Conservation (phyloP, 1,140 invertebrate genomes). For the Pinna nobilis region DNA sequence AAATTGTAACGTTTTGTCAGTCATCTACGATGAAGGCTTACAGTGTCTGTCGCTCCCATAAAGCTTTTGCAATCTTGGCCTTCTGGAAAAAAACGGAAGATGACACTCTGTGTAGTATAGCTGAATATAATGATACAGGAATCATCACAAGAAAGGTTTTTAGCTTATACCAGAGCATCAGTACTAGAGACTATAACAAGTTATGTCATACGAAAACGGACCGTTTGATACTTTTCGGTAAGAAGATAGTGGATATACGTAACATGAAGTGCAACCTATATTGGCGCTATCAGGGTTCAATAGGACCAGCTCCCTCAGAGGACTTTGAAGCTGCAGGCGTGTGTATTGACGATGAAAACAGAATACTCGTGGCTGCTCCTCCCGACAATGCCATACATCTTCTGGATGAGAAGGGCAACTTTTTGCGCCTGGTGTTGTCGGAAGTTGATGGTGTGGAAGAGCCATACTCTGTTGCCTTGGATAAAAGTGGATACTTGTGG, state of each 20-base stretch:
- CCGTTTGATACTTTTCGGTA: not conserved
- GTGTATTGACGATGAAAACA: not conserved
- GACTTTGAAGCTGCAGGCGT: not conserved
- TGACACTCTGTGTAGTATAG: not conserved
- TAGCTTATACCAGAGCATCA: not conserved
- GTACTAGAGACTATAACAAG: not conserved
- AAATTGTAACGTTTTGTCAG: too few relatives aligned
- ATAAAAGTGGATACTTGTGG: conserved; percentile 22
- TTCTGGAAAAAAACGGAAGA: not conserved
- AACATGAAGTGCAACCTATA: not conserved
- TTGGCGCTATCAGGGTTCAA: not conserved
- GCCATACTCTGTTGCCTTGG: conserved; percentile 41
- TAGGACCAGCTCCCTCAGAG: not conserved
- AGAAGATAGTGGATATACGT: not conserved
- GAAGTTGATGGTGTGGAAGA: conserved; percentile 46
- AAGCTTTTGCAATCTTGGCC: too few relatives aligned
- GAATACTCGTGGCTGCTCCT: conserved; percentile 44
- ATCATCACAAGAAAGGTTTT: not conserved
- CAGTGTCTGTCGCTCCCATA: too few relatives aligned
- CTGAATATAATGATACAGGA: not conserved
- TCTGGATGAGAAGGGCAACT: conserved; percentile 46
- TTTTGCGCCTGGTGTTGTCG: conserved; percentile 42
- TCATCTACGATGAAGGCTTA: too few relatives aligned
- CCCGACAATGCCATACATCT: conserved; percentile 50
- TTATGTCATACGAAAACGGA: not conserved